phyloP scores from a whole-genome alignment of 2,113 vertebrate genomes.

The Oryzias curvinotus region DNA sequence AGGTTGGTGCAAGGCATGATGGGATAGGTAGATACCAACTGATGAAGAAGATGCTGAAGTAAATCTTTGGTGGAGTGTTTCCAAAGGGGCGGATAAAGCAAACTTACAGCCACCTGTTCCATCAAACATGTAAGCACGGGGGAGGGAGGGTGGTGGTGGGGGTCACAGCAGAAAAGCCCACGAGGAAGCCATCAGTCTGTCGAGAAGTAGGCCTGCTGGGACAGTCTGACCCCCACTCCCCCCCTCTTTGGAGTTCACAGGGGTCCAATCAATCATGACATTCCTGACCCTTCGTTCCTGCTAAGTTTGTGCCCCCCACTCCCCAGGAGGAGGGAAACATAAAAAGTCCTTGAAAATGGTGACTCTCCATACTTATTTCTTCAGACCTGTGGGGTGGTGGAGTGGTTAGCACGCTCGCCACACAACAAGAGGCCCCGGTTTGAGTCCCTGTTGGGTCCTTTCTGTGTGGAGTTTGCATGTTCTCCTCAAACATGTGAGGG shows the following conservation, averaged over 20 bases:
- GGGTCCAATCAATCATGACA: slow-evolving; percentile 65
- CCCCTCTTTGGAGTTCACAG: slow-evolving; percentile 25
- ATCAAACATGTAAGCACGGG: background rate
- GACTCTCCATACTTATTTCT: background rate
- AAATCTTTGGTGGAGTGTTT: background rate
- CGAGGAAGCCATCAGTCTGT: slow-evolving; percentile 65
- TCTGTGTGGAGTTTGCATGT: too few species aligned
- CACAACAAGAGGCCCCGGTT: too few species aligned
- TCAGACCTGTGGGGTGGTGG: background rate
- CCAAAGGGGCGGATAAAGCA: background rate
- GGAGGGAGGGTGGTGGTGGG: background rate
- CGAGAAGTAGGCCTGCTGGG: slow-evolving; percentile 47
- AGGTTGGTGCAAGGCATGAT: slow-evolving; percentile 24
- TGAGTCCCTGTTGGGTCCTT: too few species aligned
- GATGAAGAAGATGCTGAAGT: background rate
- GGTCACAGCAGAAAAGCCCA: slow-evolving; percentile 38
- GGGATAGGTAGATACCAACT: slow-evolving; percentile 3
- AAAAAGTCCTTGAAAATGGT: slow-evolving; percentile 13
- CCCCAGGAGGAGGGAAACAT: slow-evolving; percentile 18
- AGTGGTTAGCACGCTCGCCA: too few species aligned
- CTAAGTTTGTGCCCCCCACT: slow-evolving; percentile 32
- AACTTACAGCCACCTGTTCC: background rate
- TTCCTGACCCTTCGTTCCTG: slow-evolving; percentile 40
- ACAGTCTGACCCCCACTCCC: slow-evolving; percentile 19
- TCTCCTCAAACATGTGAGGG: too few species aligned